phyloP scores from a whole-genome alignment of 2,797 vertebrate genomes.

The Tragopan temminckii region DNA sequence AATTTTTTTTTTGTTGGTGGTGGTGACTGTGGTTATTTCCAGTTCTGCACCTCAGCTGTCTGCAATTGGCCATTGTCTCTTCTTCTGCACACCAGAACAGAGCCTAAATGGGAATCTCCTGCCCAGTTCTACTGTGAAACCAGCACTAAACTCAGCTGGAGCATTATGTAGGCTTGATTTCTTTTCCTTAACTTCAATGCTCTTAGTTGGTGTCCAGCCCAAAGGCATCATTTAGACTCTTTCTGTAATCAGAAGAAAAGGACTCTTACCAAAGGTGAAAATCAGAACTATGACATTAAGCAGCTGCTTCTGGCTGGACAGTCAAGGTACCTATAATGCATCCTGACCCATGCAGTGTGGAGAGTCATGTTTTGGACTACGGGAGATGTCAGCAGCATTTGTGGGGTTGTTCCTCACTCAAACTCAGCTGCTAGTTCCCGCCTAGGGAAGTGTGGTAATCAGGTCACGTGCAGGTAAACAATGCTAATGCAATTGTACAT shows the following conservation, averaged over 20 bases:
- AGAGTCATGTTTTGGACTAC: not conserved
- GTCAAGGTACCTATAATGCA: not conserved
- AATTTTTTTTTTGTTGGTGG: not conserved
- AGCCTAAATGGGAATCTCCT: not conserved
- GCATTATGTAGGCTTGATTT: rapidly evolving
- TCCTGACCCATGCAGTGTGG: rapidly evolving
- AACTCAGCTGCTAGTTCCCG: not conserved
- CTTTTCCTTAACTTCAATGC: not conserved
- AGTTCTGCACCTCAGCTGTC: rapidly evolving
- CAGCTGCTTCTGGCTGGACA: not conserved
- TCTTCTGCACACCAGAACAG: rapidly evolving
- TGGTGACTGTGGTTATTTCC: not conserved
- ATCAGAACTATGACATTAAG: not conserved
- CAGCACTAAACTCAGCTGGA: not conserved
- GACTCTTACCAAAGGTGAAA: rapidly evolving
- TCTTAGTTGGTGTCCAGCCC: rapidly evolving
- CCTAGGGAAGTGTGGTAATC: not conserved
- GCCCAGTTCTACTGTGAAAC: not conserved
- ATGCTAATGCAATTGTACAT: not conserved
- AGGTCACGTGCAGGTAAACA: not conserved
- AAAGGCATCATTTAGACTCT: not conserved
- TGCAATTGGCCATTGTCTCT: rapidly evolving
- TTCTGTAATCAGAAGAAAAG: not conserved
- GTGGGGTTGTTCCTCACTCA: rapidly evolving
- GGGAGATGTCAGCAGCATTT: not conserved